These are phyloP conservation scores for Drosophila atroscutellata DNA, from an alignment of 2,888 invertebrate species.

Conservation along the genomic window DNA sequence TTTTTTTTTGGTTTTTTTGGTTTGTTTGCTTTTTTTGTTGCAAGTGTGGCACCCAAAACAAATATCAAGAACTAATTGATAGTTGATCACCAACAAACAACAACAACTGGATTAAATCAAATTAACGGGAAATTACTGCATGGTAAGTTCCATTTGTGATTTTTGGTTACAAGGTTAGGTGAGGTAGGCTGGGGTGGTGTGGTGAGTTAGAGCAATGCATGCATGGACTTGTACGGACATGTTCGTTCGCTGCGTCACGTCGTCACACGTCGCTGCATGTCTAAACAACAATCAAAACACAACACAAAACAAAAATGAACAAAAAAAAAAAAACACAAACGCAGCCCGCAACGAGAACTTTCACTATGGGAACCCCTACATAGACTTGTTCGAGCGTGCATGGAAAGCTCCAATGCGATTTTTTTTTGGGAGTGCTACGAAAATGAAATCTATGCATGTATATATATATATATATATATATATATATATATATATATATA, in stretches of 20 bases:
- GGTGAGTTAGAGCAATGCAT: slow-evolving; percentile 25
- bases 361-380: slow-evolving; percentile 36
- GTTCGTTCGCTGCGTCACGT: slow-evolving; percentile 30
- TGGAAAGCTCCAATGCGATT: slow-evolving; percentile 22
- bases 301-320: slow-evolving; percentile 13
- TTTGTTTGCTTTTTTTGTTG: slow-evolving; percentile 15
- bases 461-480: background rate
- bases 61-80: slow-evolving; percentile 32
- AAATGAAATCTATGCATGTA: background rate
- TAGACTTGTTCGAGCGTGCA: slow-evolving; percentile 29
- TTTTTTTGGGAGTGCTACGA: slow-evolving; percentile 15
- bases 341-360: slow-evolving; percentile 34
- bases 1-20: background rate
- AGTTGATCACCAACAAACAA: slow-evolving; percentile 24
- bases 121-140: slow-evolving; percentile 30
- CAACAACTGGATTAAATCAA: slow-evolving; percentile 26
- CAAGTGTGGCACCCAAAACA: slow-evolving; percentile 28
- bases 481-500: no score
- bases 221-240: slow-evolving; percentile 32
- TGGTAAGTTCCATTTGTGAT: slow-evolving; percentile 40
- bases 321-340: slow-evolving; percentile 1
- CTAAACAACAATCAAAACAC: slow-evolving; percentile 8
- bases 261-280: slow-evolving; percentile 42
- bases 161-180: background rate
- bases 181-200: background rate